These are phyloP conservation scores for Cantharis rustica DNA, from an alignment of 2,888 invertebrate genomes.

Conservation along the genomic window DNA sequence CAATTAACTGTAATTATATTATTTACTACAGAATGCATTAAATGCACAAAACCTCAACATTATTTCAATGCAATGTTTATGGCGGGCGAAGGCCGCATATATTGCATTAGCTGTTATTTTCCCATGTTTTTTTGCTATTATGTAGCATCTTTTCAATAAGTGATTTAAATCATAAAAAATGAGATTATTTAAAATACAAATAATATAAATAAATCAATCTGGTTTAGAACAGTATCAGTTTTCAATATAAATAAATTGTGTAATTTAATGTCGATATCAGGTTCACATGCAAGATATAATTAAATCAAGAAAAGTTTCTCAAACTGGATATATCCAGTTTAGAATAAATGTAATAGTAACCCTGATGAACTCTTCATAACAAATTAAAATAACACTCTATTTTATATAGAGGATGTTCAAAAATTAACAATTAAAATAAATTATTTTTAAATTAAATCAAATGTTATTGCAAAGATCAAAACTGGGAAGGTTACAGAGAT, in stretches of 20 bases:
- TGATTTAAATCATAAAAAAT: background rate
- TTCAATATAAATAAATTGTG: conserved; percentile 3
- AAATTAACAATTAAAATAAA: background rate
- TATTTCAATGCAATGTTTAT: background rate
- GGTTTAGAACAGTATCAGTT: background rate
- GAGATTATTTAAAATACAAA: background rate
- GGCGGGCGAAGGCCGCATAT: background rate
- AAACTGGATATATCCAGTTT: conserved; percentile 45
- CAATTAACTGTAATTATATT: background rate
- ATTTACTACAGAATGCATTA: background rate
- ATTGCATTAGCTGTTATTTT: background rate
- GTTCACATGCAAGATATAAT: conserved; percentile 7
- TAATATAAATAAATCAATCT: background rate
- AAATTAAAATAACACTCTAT: background rate
- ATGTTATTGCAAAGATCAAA: too few relatives aligned
- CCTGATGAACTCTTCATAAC: conserved; percentile 37
- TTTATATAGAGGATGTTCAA: background rate
- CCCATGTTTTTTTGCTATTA: background rate
- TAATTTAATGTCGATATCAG: conserved; percentile 9
- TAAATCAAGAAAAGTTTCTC: conserved; percentile 39
- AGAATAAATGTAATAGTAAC: conserved; percentile 32
- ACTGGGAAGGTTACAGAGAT: too few relatives aligned
- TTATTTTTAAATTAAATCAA: too few relatives aligned
- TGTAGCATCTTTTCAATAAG: background rate
- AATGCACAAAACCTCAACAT: background rate